These are phyloP conservation scores for Pegoplata infirma DNA, from an alignment of 2,888 invertebrate genomes.

Conservation along the genomic window DNA sequence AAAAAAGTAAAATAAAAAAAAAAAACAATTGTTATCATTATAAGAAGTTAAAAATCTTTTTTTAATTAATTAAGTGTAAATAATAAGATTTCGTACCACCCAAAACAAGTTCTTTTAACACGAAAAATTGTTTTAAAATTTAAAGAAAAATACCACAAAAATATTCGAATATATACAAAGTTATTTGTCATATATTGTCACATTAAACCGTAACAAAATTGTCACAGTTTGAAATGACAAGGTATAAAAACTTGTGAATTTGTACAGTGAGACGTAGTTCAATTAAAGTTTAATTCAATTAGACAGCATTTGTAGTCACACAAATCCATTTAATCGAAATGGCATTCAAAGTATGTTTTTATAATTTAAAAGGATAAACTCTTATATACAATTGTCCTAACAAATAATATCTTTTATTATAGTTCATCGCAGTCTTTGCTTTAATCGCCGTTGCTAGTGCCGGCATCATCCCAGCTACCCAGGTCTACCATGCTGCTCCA, in stretches of 20 bases:
- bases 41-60: background rate
- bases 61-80: conserved; percentile 20
- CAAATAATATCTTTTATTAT: conserved; percentile 4
- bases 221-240: background rate
- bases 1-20: too few relatives aligned
- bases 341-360: conserved; percentile 17
- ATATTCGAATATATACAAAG: too few relatives aligned
- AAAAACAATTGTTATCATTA: too few relatives aligned
- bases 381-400: background rate
- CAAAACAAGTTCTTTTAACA: background rate
- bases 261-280: background rate
- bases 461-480: conserved; percentile 60
- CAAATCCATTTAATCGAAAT: conserved; percentile 1
- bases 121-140: too few relatives aligned
- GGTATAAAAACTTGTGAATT: conserved; percentile 9
- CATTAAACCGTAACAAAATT: background rate
- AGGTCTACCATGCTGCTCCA: conserved; percentile 60
- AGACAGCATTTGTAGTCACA: background rate
- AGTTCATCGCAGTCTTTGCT: conserved; percentile 62
- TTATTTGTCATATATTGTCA: too few relatives aligned
- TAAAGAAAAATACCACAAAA: background rate
- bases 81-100: conserved; percentile 9
- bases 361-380: background rate
- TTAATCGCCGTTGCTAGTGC: conserved; percentile 66
- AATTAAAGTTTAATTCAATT: background rate